phyloP scores from a whole-genome alignment of 2,113 vertebrate genomes.

The Circaetus cinerascens region DNA sequence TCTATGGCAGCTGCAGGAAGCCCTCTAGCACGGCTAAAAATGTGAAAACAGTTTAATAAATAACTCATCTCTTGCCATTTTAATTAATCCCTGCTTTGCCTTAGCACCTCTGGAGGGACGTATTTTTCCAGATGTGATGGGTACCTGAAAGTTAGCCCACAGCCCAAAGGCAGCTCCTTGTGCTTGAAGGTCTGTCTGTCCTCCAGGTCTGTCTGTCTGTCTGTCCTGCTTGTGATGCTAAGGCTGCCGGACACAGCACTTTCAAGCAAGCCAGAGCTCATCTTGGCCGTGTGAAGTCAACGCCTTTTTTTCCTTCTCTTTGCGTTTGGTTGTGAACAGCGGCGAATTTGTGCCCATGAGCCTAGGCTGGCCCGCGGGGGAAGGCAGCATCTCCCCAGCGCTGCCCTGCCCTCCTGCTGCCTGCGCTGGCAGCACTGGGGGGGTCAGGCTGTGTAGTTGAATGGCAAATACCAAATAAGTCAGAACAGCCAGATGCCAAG shows the following conservation, averaged over 20 bases:
- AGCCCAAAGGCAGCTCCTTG: not conserved
- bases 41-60: conserved; percentile 34
- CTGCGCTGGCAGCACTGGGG: accelerated
- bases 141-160: not conserved
- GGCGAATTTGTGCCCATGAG: not conserved
- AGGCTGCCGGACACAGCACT: not conserved
- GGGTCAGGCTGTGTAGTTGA: not conserved
- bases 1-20: conserved; percentile 47
- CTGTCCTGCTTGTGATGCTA: not conserved
- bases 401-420: not conserved
- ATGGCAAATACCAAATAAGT: not conserved
- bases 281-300: accelerated
- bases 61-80: not conserved
- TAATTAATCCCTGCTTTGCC: not conserved
- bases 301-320: not conserved
- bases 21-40: not conserved
- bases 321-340: not conserved
- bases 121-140: not conserved
- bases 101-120: not conserved
- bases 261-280: not conserved
- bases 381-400: not conserved
- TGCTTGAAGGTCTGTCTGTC: not conserved
- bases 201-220: not conserved
- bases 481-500: not conserved
- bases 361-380: not conserved